Evolutionary conservation across 2,113 vertebrate species (phyloP).

Genomic region (Anolis sagrei): DNA sequence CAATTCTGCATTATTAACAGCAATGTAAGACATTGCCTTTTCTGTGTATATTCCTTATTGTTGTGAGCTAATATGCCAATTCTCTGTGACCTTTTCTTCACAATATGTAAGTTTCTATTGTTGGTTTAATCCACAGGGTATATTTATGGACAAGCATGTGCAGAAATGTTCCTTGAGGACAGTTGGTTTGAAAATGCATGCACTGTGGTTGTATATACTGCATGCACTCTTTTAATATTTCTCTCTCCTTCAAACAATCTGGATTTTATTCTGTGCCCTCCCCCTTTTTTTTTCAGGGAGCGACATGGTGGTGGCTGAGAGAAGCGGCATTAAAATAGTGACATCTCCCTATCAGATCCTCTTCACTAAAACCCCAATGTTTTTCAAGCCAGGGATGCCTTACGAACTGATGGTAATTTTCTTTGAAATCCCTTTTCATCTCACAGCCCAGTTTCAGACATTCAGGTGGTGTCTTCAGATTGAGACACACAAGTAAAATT

Average conservation of each 20-base stretch:
- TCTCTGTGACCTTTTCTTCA: neutral
- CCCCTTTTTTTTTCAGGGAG: constrained; percentile 73
- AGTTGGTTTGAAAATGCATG: neutral
- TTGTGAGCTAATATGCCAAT: neutral
- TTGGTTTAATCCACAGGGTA: no score
- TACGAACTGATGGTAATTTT: constrained; percentile 80
- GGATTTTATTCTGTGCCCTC: neutral
- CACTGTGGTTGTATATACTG: no score
- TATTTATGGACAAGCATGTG: neutral
- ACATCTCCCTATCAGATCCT: constrained; percentile 85
- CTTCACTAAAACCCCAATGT: constrained; percentile 87
- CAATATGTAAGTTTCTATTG: neutral
- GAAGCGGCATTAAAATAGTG: constrained; percentile 80
- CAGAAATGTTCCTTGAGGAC: neutral
- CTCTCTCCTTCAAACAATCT: no score
- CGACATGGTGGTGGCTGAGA: constrained; percentile 87
- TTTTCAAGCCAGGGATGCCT: constrained; percentile 89
- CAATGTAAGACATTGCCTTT: no score
- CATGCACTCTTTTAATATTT: neutral
- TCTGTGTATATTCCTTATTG: neutral
- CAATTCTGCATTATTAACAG: no score
- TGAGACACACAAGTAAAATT: neutral
- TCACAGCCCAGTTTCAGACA: no score
- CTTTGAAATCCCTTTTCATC: neutral
- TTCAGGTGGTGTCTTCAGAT: neutral